Conservation (phyloP, 2,113 vertebrate genomes). For the Scomber scombrus region DNA sequence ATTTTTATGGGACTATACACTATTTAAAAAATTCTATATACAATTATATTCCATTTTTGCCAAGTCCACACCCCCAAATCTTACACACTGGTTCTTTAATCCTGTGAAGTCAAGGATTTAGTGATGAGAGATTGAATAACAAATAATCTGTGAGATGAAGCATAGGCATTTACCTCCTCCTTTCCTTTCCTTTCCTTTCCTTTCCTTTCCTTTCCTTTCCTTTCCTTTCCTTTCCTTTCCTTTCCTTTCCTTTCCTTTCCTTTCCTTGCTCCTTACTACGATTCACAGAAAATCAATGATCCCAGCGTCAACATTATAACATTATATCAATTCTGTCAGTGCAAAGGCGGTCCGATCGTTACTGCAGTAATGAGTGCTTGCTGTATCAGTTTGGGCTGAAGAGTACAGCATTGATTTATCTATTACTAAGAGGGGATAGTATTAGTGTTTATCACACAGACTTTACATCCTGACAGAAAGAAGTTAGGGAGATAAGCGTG, state of each 20-base stretch:
- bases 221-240: neutral
- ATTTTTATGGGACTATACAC: too few species aligned
- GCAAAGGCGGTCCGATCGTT: conserved; percentile 55
- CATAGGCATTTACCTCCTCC: conserved; percentile 12
- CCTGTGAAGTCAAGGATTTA: conserved; percentile 42
- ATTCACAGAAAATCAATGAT: conserved; percentile 57
- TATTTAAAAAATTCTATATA: too few species aligned
- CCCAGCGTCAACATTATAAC: conserved; percentile 66
- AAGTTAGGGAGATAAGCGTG: conserved; percentile 36
- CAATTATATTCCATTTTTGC: too few species aligned
- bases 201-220: neutral
- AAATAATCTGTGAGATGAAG: conserved; percentile 45
- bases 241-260: conserved; percentile 12
- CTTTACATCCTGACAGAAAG: conserved; percentile 55
- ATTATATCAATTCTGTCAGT: conserved; percentile 64
- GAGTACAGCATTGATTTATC: conserved; percentile 70
- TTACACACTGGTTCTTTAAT: too few species aligned
- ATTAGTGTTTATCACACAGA: conserved; percentile 68
- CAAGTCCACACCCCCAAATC: too few species aligned
- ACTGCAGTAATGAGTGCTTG: conserved; percentile 36
- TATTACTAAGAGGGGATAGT: conserved; percentile 59
- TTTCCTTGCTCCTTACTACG: conserved; percentile 20
- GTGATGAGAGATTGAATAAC: conserved; percentile 43
- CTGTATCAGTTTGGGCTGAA: conserved; percentile 57
- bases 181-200: neutral